These are phyloP conservation scores for Cochlearius cochlearius DNA, from an alignment of 2,113 vertebrate species.

Conservation along the genomic window DNA sequence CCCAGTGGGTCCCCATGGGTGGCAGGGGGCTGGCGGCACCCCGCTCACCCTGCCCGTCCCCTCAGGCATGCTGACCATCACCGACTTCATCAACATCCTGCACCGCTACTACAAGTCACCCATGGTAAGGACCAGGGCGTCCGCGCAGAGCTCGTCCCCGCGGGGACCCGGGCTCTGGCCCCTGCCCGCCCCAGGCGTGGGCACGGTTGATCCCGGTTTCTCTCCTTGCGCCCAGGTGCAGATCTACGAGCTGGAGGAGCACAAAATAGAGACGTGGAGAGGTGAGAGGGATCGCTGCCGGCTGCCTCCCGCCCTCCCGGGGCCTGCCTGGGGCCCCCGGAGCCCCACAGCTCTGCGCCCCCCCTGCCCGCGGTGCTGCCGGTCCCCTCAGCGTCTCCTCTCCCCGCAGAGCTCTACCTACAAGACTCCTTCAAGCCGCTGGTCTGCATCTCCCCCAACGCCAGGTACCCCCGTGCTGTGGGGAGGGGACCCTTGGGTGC, in stretches of 20 bases:
- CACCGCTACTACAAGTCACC: constrained; percentile 98
- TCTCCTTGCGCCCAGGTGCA: constrained; percentile 82
- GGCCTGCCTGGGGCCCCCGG: accelerated
- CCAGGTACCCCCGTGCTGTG: constrained; percentile 75
- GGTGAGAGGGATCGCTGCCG: constrained; percentile 65
- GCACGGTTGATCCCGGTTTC: accelerated
- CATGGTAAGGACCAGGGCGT: constrained; percentile 75
- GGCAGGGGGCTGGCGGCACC: background rate
- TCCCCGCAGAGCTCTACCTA: constrained; percentile 86
- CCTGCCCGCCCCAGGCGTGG: accelerated
- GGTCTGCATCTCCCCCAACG: constrained; percentile 95
- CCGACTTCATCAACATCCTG: constrained; percentile 98
- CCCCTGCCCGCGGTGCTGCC: accelerated
- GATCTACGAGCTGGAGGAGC: constrained; percentile 97
- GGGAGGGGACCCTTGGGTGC: background rate
- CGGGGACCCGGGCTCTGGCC: accelerated
- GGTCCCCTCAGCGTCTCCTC: background rate
- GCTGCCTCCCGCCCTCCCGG: accelerated
- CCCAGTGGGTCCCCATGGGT: background rate
- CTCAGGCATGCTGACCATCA: constrained; percentile 96
- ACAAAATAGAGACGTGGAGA: constrained; percentile 99
- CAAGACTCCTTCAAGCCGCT: constrained; percentile 97
- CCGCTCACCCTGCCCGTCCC: background rate
- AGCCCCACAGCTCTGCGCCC: accelerated
- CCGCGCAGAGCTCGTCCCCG: accelerated